phyloP scores from a whole-genome alignment of 1,140 invertebrate genomes.

The Drosophila funebris region DNA sequence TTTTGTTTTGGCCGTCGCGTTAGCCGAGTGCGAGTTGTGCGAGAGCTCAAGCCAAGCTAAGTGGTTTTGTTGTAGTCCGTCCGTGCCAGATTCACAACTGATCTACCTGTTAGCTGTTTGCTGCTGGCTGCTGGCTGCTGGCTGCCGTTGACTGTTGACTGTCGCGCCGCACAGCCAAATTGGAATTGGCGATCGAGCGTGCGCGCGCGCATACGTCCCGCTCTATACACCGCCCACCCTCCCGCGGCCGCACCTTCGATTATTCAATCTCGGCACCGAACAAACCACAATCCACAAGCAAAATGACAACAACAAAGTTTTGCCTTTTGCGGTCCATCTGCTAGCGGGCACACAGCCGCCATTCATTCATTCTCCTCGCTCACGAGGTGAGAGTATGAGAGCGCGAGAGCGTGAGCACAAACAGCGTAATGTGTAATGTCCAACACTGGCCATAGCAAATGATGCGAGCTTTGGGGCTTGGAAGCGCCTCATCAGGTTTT shows the following conservation, averaged over 20 bases:
- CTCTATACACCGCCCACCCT: not conserved
- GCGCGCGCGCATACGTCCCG: slow-evolving; percentile 4
- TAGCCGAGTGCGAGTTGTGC: slow-evolving; percentile 30
- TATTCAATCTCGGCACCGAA: slow-evolving; percentile 1
- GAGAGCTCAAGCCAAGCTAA: slow-evolving; percentile 68
- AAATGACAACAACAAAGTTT: slow-evolving; percentile 37
- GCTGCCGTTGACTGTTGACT: slow-evolving; percentile 36
- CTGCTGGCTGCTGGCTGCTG: slow-evolving; percentile 31
- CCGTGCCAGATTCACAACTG: slow-evolving; percentile 79
- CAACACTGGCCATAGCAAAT: slow-evolving; percentile 29
- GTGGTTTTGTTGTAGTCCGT: slow-evolving; percentile 73
- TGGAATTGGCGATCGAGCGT: slow-evolving; percentile 62
- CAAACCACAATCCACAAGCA: slow-evolving; percentile 44
- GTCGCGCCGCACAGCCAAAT: slow-evolving; percentile 26
- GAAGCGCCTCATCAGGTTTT: slow-evolving; percentile 15
- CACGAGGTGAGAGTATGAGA: slow-evolving; percentile 9
- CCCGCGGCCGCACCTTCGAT: not conserved
- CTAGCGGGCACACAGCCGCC: slow-evolving; percentile 40
- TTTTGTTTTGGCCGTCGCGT: slow-evolving; percentile 43
- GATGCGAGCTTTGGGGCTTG: slow-evolving; percentile 1
- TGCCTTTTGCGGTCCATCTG: slow-evolving; percentile 65
- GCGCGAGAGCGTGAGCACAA: not conserved
- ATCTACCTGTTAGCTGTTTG: slow-evolving; percentile 67
- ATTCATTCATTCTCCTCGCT: slow-evolving; percentile 58
- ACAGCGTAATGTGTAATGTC: slow-evolving; percentile 14